Percentiles rank a stretch among this genome's conserved stretches.
Conservation (phyloP, 2,113 vertebrate species). For the Dendropsophus ebraccatus region DNA sequence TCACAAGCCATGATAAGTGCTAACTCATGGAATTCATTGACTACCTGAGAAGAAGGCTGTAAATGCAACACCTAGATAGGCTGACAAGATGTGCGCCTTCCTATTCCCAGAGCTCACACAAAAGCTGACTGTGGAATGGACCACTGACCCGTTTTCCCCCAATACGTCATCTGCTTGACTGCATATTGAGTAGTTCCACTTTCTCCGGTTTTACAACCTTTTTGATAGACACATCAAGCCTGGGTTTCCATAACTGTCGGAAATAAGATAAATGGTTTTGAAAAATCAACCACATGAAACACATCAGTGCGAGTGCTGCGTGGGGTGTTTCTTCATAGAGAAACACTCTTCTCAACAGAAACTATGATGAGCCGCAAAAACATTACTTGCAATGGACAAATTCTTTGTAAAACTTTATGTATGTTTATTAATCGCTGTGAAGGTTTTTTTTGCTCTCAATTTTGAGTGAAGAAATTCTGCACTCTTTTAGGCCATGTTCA, state of each 20-base stretch:
- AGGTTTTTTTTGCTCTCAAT: not conserved
- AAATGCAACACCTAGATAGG: slow-evolving; percentile 59
- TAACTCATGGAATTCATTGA: slow-evolving; percentile 55
- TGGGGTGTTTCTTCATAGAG: not conserved
- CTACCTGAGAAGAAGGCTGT: slow-evolving; percentile 55
- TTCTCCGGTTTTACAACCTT: slow-evolving; percentile 6
- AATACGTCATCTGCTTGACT: slow-evolving; percentile 45
- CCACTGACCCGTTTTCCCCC: slow-evolving; percentile 54
- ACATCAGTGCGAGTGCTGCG: not conserved
- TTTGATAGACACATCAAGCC: slow-evolving; percentile 26
- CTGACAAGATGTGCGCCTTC: slow-evolving; percentile 47
- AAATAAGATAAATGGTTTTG: slow-evolving; percentile 21
- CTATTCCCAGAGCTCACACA: slow-evolving; percentile 57
- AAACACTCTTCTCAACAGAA: not conserved
- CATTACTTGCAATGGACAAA: not conserved
- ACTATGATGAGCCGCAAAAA: not conserved
- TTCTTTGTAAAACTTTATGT: not conserved
- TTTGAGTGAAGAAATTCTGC: not conserved
- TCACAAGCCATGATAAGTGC: slow-evolving; percentile 52
- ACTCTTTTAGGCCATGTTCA: not conserved
- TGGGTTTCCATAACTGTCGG: slow-evolving; percentile 4
- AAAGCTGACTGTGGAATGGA: slow-evolving; percentile 44
- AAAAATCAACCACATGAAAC: slow-evolving; percentile 10
- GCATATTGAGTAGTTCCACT: slow-evolving; percentile 35
- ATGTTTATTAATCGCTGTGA: not conserved